These are phyloP conservation scores for Drosophila sp. DNA, from an alignment of 1,140 invertebrate genomes.

Conservation along the genomic window DNA sequence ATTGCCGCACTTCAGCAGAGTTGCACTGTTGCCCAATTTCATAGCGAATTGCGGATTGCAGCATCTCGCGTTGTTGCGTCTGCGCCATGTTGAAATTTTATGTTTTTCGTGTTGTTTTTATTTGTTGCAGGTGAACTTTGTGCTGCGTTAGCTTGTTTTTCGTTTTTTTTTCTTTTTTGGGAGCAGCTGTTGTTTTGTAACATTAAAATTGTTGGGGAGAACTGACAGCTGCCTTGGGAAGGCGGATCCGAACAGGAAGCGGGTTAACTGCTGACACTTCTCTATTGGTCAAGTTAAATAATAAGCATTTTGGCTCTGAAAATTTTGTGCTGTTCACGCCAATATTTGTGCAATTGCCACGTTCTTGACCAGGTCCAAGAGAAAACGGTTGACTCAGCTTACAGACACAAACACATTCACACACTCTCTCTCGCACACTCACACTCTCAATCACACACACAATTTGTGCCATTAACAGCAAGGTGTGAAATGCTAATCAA, in stretches of 20 bases:
- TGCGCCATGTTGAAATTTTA: slow-evolving; percentile 17
- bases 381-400: slow-evolving; percentile 53
- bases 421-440: slow-evolving; percentile 1
- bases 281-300: slow-evolving; percentile 32
- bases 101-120: slow-evolving; percentile 7
- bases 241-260: slow-evolving; percentile 36
- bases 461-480: slow-evolving; percentile 41
- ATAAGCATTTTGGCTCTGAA: slow-evolving; percentile 3
- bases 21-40: slow-evolving; percentile 25
- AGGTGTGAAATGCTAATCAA: slow-evolving; percentile 47
- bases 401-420: not conserved
- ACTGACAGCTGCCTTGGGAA: slow-evolving; percentile 16
- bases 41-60: slow-evolving; percentile 8
- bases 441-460: slow-evolving; percentile 2
- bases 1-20: slow-evolving; percentile 33
- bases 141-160: slow-evolving; percentile 4
- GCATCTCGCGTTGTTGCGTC: slow-evolving; percentile 18
- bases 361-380: slow-evolving; percentile 60
- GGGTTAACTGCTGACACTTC: slow-evolving; percentile 35
- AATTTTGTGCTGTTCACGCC: slow-evolving; percentile 44
- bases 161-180: slow-evolving; percentile 27
- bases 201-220: slow-evolving; percentile 21
- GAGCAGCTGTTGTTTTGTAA: slow-evolving; percentile 36
- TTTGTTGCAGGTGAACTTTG: slow-evolving; percentile 18
- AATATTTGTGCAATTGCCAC: slow-evolving; percentile 28